These are phyloP conservation scores for Drepanosiphum platanoidis DNA, from an alignment of 2,888 invertebrate genomes.

Conservation along the genomic window DNA sequence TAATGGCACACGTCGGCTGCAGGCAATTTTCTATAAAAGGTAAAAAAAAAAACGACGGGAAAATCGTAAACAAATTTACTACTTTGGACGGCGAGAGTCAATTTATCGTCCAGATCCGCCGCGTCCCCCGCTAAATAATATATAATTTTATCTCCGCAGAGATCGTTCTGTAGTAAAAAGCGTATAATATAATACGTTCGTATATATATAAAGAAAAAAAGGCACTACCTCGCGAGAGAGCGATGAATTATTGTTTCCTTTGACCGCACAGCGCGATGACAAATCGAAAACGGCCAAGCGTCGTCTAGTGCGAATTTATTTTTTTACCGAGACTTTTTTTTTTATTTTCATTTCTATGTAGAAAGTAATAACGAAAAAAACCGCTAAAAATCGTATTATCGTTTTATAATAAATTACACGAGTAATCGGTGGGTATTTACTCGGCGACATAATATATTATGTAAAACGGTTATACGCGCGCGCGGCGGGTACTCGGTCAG, in stretches of 20 bases:
- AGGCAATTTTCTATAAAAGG: conserved; percentile 23
- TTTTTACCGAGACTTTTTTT: neutral
- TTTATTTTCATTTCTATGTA: neutral
- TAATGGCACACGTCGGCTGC: conserved; percentile 7
- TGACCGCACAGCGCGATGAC: too few relatives aligned
- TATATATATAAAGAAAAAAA: neutral
- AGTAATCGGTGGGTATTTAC: neutral
- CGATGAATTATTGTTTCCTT: too few relatives aligned
- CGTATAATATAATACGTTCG: neutral
- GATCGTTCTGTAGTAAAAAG: neutral
- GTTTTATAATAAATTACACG: neutral
- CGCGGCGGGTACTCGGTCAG: too few relatives aligned
- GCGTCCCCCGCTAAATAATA: neutral
- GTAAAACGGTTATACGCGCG: too few relatives aligned
- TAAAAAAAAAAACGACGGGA: neutral
- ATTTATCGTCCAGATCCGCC: conserved; percentile 10
- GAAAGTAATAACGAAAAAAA: neutral
- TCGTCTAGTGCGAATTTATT: neutral
- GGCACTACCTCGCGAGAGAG: neutral
- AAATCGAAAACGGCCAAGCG: neutral
- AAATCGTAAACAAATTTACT: conserved; percentile 43
- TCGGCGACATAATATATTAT: neutral
- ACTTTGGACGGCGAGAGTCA: conserved; percentile 4
- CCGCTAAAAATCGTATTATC: too few relatives aligned
- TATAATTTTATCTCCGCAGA: neutral